A percentile compares a stretch with the other conserved stretches of the same genome.
phyloP scores from a whole-genome alignment of 2,113 vertebrate genomes.

The Neotragus pygmaeus region DNA sequence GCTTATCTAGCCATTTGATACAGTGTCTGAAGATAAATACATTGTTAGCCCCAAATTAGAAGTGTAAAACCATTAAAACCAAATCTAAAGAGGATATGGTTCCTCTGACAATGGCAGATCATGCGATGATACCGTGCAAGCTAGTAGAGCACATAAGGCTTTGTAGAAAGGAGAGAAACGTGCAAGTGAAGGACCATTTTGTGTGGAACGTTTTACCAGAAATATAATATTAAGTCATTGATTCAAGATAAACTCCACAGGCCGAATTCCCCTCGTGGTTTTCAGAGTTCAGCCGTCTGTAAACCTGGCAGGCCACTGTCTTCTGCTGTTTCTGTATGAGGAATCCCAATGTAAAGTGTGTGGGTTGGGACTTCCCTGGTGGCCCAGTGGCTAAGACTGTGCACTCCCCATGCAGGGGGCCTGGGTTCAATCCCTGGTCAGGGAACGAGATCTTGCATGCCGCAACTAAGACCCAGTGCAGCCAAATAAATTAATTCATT shows the following conservation, averaged over 20 bases:
- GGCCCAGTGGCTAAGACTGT: not conserved
- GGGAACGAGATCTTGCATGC: not conserved
- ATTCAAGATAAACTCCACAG: not conserved
- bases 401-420: not conserved
- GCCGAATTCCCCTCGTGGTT: not conserved
- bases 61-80: not conserved
- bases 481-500: not conserved
- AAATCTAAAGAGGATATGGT: not conserved
- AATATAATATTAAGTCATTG: not conserved
- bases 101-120: not conserved
- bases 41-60: not conserved
- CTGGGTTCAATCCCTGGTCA: not conserved
- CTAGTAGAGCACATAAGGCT: not conserved
- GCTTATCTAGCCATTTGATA: not conserved
- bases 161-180: not conserved
- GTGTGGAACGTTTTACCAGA: not conserved
- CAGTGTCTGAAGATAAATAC: not conserved
- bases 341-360: not conserved
- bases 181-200: not conserved
- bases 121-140: not conserved
- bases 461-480: not conserved
- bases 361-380: not conserved
- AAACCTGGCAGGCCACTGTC: not conserved
- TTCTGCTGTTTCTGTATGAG: not conserved
- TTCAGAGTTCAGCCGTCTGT: not conserved